Evolutionary conservation across 1,140 invertebrate genomes (phyloP).

Genomic region (Eriosoma lanigerum): DNA sequence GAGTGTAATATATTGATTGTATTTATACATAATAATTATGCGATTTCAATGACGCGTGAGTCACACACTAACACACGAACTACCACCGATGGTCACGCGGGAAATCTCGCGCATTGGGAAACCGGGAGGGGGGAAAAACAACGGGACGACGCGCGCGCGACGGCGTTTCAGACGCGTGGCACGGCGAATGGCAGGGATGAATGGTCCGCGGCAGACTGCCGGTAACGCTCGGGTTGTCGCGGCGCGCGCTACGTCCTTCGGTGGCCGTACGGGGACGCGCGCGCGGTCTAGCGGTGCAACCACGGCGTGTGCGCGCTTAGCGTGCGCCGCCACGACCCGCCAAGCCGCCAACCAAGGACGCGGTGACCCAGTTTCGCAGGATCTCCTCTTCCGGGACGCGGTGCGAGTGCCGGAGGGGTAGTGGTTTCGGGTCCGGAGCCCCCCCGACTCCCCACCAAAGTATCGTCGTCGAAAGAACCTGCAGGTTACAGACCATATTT

Average conservation of each 20-base stretch:
- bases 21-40: too few species aligned
- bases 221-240: slow-evolving; percentile 3
- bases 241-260: slow-evolving; percentile 9
- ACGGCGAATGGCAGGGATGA: slow-evolving; percentile 47
- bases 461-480: too few species aligned
- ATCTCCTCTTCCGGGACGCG: not conserved
- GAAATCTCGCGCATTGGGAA: not conserved
- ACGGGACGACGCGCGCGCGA: slow-evolving; percentile 11
- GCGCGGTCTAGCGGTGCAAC: slow-evolving; percentile 43
- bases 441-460: too few species aligned
- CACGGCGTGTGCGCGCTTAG: too few species aligned
- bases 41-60: too few species aligned
- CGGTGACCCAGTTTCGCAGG: slow-evolving; percentile 20
- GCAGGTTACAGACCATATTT: too few species aligned
- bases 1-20: too few species aligned
- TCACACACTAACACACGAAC: too few species aligned
- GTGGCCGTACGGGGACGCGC: not conserved
- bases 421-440: not conserved
- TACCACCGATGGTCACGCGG: slow-evolving; percentile 1
- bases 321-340: not conserved
- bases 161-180: slow-evolving; percentile 30
- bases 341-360: not conserved
- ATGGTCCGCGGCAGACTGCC: slow-evolving; percentile 50
- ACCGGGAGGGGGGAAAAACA: not conserved
- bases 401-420: too few species aligned